These are phyloP conservation scores for Carduelis carduelis DNA, from an alignment of 2,797 vertebrate genomes.

Conservation along the genomic window DNA sequence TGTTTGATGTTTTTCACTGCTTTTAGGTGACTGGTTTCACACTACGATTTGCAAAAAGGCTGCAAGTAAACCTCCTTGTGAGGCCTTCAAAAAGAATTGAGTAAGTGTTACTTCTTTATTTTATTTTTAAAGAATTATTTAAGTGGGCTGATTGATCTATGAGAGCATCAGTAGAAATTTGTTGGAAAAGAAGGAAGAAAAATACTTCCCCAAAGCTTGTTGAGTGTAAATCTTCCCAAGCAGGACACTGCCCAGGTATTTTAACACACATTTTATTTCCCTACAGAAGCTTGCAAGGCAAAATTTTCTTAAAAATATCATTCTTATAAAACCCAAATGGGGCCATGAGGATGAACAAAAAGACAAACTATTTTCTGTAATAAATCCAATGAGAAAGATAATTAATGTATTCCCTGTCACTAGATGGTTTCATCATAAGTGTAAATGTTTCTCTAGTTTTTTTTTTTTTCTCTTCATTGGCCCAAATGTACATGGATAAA, in stretches of 20 bases:
- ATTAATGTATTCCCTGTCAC: background rate
- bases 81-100: constrained; percentile 76
- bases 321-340: background rate
- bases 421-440: background rate
- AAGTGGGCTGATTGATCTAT: background rate
- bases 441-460: background rate
- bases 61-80: constrained; percentile 91
- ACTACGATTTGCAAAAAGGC: constrained; percentile 87
- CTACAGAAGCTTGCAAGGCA: background rate
- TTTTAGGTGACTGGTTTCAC: constrained; percentile 91
- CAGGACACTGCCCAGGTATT: background rate
- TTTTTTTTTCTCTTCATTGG: background rate
- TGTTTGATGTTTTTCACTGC: background rate
- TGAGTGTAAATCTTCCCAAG: background rate
- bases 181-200: background rate
- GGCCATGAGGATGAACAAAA: background rate
- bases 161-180: background rate
- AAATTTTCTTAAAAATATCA: background rate
- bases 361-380: background rate
- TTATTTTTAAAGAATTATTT: background rate
- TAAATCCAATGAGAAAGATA: background rate
- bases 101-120: constrained; percentile 75
- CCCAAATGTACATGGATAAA: background rate
- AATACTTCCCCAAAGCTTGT: background rate
- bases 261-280: background rate